Evolutionary conservation across 2,888 invertebrate genomes (phyloP), one percentile per base, ranked within the genome.

Genomic region (Dichetophora obliterata): DNA sequence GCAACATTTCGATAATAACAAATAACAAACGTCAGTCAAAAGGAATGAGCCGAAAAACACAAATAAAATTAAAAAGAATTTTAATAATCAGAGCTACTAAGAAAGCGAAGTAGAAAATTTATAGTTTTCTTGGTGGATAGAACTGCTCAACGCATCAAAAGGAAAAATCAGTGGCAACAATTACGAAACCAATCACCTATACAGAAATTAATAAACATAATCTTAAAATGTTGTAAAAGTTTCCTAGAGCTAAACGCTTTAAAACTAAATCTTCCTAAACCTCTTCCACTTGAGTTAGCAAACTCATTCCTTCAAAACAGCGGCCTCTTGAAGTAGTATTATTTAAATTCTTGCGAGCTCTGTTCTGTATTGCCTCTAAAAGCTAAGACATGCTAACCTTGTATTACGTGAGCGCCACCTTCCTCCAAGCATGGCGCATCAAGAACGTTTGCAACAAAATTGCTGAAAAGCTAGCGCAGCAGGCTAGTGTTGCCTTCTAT

Each of bases 381-480:
- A 59, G 57, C 19, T n/a, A 6, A 52, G 31, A 75, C 69, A 88
- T 96, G 87, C 91, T 96, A 84, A 95, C 96, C 54, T 90, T 96
- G 73, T 95, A 94, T 89, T 96, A 96, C 88, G 93, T 95, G 90
- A 93, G 95, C 85, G 94, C 95, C 85, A 96, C 96, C 80, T 93
- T 94, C 88, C 90, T 95, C 82, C 95, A 95, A 89, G 93, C 95
- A 86, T 94, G 95, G 94, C 91, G 94, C 75, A 91, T 95, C 80
- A 92, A 93, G 72, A 92, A 93, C 34, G 91, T 95, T 79, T 92
- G 92, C 84, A 91, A 92, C 83, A 93, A 94, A 83, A 91, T 96
- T 69, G 91, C 92, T 52, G 92, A 92, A 83, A 92, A 92, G 82
- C 85, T 92, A 69, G 90, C 89, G 73, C 91, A 91, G 72, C 91